Conservation (phyloP, 2,888 invertebrate species). For the Diaphora mendica region DNA sequence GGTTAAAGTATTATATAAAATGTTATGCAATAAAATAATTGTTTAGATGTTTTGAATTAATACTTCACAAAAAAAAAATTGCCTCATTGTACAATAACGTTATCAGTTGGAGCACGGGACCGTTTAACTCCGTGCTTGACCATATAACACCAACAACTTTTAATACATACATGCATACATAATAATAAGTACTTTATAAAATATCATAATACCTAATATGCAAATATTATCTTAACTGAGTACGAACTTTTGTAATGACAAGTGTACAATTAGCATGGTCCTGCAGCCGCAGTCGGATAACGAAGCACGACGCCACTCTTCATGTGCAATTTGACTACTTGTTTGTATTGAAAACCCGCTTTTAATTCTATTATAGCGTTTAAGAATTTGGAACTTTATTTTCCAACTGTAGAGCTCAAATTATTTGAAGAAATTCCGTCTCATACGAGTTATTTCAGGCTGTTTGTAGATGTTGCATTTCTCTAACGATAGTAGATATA, state of each 20-base stretch:
- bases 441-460: slow-evolving; percentile 50
- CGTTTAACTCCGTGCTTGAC: too few relatives aligned
- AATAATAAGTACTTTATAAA: background rate
- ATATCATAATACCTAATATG: background rate
- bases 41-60: too few relatives aligned
- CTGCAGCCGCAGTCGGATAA: slow-evolving; percentile 69
- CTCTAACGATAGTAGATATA: slow-evolving; percentile 66
- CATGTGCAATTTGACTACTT: slow-evolving; percentile 71
- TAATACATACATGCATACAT: too few relatives aligned
- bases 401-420: slow-evolving; percentile 22
- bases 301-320: slow-evolving; percentile 75
- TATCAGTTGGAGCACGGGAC: too few relatives aligned
- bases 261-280: slow-evolving; percentile 77
- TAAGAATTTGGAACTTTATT: slow-evolving; percentile 33
- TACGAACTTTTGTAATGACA: slow-evolving; percentile 58
- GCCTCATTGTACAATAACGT: too few relatives aligned
- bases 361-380: slow-evolving; percentile 20
- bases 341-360: slow-evolving; percentile 57
- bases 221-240: slow-evolving; percentile 31
- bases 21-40: too few relatives aligned
- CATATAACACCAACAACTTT: too few relatives aligned
- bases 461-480: slow-evolving; percentile 66
- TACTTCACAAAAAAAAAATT: too few relatives aligned
- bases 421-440: background rate
- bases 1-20: too few relatives aligned